phyloP scores from a whole-genome alignment of 2,797 vertebrate species.

The Hylomyscus alleni region DNA sequence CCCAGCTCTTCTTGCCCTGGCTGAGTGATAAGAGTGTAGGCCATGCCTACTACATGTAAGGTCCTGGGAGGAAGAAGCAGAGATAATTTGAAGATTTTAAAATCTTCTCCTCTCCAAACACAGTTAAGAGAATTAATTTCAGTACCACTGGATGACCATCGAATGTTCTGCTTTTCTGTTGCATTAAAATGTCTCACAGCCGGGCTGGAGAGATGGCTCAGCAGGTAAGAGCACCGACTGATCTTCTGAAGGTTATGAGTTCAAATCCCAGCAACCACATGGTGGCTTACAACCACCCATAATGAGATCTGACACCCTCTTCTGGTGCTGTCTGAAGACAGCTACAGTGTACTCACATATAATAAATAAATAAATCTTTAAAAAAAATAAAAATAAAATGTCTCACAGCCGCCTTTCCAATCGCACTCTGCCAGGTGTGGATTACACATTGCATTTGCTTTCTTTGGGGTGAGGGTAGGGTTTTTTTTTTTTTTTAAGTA shows the following conservation, averaged over 20 bases:
- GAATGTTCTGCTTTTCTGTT: neutral
- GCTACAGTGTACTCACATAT: too few relatives aligned
- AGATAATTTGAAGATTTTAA: neutral
- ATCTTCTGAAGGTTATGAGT: too few relatives aligned
- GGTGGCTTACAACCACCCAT: too few relatives aligned
- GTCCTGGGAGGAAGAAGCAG: neutral
- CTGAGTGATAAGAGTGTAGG: neutral
- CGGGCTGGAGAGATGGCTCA: too few relatives aligned
- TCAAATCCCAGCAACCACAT: too few relatives aligned
- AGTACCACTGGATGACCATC: neutral
- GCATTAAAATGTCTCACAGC: neutral
- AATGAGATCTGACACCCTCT: too few relatives aligned
- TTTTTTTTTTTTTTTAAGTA: neutral
- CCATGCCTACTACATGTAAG: neutral
- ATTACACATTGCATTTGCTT: neutral
- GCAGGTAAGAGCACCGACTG: too few relatives aligned
- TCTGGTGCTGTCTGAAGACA: too few relatives aligned
- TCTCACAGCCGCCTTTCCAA: neutral
- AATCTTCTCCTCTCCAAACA: neutral
- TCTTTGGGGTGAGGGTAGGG: neutral
- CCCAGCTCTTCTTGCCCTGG: neutral
- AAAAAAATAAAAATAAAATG: too few relatives aligned
- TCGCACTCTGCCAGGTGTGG: neutral
- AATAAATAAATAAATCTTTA: too few relatives aligned
- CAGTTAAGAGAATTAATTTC: neutral